Conservation (phyloP, 23 tunicate species). For the Ciona savignyi region DNA sequence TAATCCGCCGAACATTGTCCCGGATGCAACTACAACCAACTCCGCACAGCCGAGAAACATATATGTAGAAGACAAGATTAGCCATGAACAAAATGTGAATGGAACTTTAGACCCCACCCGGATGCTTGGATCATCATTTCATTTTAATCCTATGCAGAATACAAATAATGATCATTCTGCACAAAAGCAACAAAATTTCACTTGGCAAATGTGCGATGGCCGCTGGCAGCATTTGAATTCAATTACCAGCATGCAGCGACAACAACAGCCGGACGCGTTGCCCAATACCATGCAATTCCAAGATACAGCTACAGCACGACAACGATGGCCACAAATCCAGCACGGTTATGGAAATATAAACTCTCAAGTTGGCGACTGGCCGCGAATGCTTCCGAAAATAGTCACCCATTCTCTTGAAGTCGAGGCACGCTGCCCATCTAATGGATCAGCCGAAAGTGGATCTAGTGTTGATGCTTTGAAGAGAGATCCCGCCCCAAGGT, state of each 20-base stretch:
- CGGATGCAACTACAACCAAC: neutral
- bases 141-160: neutral
- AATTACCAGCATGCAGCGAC: neutral
- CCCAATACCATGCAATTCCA: neutral
- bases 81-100: neutral
- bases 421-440: neutral
- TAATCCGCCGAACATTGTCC: too few species aligned
- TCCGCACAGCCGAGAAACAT: neutral
- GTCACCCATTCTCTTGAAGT: neutral
- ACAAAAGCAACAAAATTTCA: neutral
- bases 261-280: neutral
- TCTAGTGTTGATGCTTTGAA: neutral
- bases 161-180: neutral
- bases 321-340: neutral
- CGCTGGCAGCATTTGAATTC: neutral
- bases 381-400: neutral
- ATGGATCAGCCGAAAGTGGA: neutral
- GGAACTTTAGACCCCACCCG: neutral
- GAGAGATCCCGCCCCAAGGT: neutral
- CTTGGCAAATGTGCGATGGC: neutral
- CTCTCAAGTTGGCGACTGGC: neutral
- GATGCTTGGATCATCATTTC: neutral
- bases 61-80: neutral
- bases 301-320: neutral
- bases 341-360: neutral